Evolutionary conservation across 1,140 invertebrate genomes (phyloP).

Genomic region (Lepidurus couesii): DNA sequence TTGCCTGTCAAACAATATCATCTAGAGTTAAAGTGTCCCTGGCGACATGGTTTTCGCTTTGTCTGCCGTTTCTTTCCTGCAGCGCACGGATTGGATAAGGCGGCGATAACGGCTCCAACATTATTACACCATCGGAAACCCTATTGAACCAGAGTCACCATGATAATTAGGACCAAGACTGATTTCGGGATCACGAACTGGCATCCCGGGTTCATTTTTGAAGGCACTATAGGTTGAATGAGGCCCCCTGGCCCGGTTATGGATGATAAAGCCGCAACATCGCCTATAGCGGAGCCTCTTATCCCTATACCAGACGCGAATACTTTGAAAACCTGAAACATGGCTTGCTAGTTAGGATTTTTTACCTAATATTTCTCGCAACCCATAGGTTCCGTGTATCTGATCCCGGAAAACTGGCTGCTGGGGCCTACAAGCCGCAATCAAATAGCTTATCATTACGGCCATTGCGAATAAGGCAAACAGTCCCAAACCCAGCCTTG

Average conservation of each 20-base stretch:
- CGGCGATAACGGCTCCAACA: slow-evolving; percentile 8
- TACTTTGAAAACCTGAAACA: background rate
- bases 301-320: no score
- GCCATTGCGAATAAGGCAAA: background rate
- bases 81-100: background rate
- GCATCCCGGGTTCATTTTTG: slow-evolving; percentile 3
- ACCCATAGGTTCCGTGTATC: background rate
- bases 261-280: background rate
- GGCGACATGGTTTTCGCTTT: background rate
- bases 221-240: slow-evolving; percentile 10
- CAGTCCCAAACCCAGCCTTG: background rate
- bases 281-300: background rate
- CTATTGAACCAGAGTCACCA: background rate
- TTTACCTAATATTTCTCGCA: background rate
- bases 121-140: background rate
- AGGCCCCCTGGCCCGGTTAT: slow-evolving; percentile 5
- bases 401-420: slow-evolving; percentile 5
- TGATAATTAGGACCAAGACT: background rate
- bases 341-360: background rate
- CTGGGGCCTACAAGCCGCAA: background rate
- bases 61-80: background rate
- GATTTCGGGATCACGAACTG: background rate
- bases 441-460: slow-evolving; percentile 4
- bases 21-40: background rate
- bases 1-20: background rate